phyloP scores from a whole-genome alignment of 2,797 vertebrate species.

The Hylomyscus alleni region DNA sequence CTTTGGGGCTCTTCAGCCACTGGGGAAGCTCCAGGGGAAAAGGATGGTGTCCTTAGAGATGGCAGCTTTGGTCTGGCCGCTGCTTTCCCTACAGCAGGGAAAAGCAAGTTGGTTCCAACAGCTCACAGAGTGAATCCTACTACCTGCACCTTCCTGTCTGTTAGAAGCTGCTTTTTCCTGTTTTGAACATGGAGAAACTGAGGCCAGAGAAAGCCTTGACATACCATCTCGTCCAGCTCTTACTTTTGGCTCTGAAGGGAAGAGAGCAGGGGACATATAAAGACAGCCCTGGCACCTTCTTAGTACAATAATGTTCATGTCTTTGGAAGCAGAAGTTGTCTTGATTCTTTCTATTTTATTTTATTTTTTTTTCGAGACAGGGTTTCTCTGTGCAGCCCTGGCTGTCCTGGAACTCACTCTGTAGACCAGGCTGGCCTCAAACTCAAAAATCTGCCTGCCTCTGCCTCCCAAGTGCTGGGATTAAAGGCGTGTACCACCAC shows the following conservation, averaged over 20 bases:
- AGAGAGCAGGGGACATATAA: neutral
- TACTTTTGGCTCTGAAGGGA: neutral
- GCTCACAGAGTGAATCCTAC: neutral
- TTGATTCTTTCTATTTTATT: neutral
- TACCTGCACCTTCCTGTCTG: neutral
- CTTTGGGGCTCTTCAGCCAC: neutral
- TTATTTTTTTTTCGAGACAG: no score
- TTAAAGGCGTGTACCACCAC: no score
- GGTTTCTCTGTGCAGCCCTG: no score
- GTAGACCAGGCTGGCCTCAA: no score
- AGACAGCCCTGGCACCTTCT: neutral
- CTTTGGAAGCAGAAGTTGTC: neutral
- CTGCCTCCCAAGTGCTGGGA: no score
- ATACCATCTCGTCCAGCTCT: neutral
- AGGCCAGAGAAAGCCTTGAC: neutral
- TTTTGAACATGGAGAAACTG: constrained; percentile 19
- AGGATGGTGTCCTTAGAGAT: accelerated
- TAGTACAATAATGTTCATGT: neutral
- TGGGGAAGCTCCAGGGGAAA: neutral
- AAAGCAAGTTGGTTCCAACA: neutral
- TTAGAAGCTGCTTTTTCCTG: neutral
- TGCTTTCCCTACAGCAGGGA: neutral
- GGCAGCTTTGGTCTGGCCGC: neutral
- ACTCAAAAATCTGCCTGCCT: no score
- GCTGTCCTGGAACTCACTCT: no score